Evolutionary conservation across 2,797 vertebrate species (phyloP).

Genomic region (Tamandua tetradactyla): DNA sequence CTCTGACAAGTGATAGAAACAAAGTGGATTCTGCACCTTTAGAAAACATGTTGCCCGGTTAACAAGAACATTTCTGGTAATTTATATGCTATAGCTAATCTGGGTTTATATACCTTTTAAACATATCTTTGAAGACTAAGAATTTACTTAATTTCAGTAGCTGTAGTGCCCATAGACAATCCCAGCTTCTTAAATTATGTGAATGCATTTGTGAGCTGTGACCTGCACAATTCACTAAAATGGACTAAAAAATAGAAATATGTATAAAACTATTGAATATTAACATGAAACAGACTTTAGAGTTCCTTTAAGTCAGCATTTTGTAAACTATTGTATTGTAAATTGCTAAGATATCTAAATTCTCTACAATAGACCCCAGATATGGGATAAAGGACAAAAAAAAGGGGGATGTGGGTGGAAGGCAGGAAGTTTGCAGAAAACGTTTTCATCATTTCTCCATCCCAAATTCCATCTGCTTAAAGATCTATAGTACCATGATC

Average conservation of each 20-base stretch:
- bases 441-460: constrained; percentile 47
- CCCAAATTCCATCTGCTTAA: constrained; percentile 35
- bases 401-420: neutral
- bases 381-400: neutral
- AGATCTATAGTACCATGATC: neutral
- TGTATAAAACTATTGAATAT: constrained; percentile 8
- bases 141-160: neutral
- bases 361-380: neutral
- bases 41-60: constrained; percentile 81
- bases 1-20: constrained; percentile 80
- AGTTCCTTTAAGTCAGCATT: constrained; percentile 27
- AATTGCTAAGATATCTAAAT: constrained; percentile 1
- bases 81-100: constrained; percentile 65
- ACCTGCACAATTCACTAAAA: neutral
- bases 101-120: constrained; percentile 58
- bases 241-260: neutral
- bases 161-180: rapidly evolving
- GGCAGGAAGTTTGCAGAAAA: constrained; percentile 26
- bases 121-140: neutral
- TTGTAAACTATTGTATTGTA: neutral
- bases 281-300: neutral
- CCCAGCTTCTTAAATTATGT: neutral
- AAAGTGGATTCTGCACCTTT: constrained; percentile 80
- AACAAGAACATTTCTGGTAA: constrained; percentile 74
- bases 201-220: neutral